Base-by-base conservation (phyloP, 2,113 vertebrate genomes). In the Ptilorrhoa leucosticta region DNA sequence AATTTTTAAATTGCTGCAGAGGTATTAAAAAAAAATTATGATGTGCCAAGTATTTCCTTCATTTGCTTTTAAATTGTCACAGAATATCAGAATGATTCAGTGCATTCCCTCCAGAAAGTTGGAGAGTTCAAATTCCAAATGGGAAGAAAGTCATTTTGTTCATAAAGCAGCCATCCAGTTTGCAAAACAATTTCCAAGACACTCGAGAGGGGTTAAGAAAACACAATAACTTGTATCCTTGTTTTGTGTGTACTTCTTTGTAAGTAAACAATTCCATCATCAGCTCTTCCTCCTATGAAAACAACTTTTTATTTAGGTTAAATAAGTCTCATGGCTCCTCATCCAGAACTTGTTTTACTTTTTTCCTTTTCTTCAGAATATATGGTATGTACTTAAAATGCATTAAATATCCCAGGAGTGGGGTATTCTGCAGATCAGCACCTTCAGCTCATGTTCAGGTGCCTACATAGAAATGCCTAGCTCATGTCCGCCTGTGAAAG, bases 181-280 rank as follows among this genome's bases (percentile, higher is more conserved):
- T 78, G 44, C 18, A 87, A 51, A 89, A 71, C 44, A 31, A 39
- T 78, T 84, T 66, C 20, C 28, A 72, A 87, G 90, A 89, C 88
- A 71, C 24, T 54, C 53, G 57, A 89, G 69, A 83, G n/a, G 13
- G 10, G 7, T 82, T 56, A 75, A 71, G 72, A 71, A 78, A 91
- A 58, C 22, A 61, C 48, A 86, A 3, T 72, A 65, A 89, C 33
- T 47, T 76, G 4, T 73, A n/a, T 87, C 35, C 27, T 90, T 87
- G 33, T 47, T 93, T 85, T 68, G 19, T 76, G 39, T 82, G 35
- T 31, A 22, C 27, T 57, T 65, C 47, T 82, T 80, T 76, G 17
- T 63, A 76, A 82, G 35, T 22, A 91, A 94, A 83, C n/a, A 63
- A 9, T 63, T 77, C 50, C 11, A 23, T 65, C 83, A 71, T 61